Evolutionary conservation across 2,113 vertebrate genomes (phyloP).

Genomic region (Gila orcuttii): DNA sequence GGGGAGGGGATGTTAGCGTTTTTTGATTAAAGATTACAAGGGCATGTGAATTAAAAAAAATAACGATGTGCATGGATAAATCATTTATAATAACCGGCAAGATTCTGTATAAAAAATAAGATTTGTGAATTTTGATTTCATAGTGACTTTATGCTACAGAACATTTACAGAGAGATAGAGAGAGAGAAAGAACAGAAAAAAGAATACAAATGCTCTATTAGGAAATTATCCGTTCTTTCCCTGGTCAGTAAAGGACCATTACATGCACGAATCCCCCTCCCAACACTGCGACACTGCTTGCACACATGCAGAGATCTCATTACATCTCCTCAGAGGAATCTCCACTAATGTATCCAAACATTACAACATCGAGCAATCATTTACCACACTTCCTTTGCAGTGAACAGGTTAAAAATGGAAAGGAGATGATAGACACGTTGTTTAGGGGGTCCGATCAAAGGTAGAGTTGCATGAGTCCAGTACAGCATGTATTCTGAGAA

Average conservation of each 20-base stretch:
- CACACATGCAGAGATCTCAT: constrained; percentile 45
- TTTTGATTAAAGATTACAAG: too few species aligned
- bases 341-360: constrained; percentile 50
- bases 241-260: constrained; percentile 62
- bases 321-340: constrained; percentile 48
- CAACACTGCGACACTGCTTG: not conserved
- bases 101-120: too few species aligned
- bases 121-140: too few species aligned
- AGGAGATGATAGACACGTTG: constrained; percentile 61
- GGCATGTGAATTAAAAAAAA: too few species aligned
- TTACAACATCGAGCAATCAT: constrained; percentile 43
- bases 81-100: too few species aligned
- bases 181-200: not conserved
- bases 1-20: too few species aligned
- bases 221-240: not conserved
- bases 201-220: not conserved
- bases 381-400: constrained; percentile 46
- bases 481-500: not conserved
- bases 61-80: too few species aligned
- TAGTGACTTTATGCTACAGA: not conserved
- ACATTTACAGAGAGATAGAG: not conserved
- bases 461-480: constrained; percentile 56
- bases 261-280: constrained; percentile 5
- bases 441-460: constrained; percentile 53
- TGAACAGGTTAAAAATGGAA: constrained; percentile 64